Evolutionary conservation across 2,797 vertebrate genomes (phyloP), one percentile per base, ranked within the genome.

Genomic region (Lithobates sylvaticus): DNA sequence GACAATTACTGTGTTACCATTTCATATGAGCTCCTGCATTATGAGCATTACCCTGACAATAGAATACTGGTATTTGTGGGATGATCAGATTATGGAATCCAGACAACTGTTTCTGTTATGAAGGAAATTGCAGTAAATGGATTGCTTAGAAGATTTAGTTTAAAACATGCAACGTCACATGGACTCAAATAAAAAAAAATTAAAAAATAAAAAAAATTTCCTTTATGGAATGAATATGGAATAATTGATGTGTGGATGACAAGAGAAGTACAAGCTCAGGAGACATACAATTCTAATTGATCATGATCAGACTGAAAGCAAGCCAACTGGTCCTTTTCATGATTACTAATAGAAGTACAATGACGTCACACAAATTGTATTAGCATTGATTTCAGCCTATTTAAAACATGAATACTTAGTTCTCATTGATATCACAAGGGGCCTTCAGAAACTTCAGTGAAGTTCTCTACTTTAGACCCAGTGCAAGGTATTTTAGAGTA

Each of bases 21-120:
- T 13, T 12, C 15, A 47, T 47, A 15, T 47, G 9, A 15, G 44
- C 15, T 47, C 44, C 44, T 47, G 44, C 10, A 12, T 47, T 23
- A 36, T 68, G 32, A 1, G 12, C 27, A 44, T 47, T 27, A 2
- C 27, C 16, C 8, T 68, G 44, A 32, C 26, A 50, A 47, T 69
- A 16, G 15, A 29, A 21, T 2, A 32, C 39, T 69, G 65, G 16
- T 50, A 69, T 68, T 69, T 80, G n/a, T 29, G 39, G 18, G 12
- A 70, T 50, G 15, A 80, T 80, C 32, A 54, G 44, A 80, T 80
- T 80, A 70, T 15, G 34, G 32, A 9, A 50, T 18, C 5, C 39
- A 70, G 29, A 16, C 8, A 68, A 44, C 27, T 29, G 5, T 16
- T 42, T 50, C 26, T 23, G 6, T 15, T n/a, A 50, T 34, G 18